phyloP scores from a whole-genome alignment of 2,797 vertebrate species.

The Pseudochirops corinnae region DNA sequence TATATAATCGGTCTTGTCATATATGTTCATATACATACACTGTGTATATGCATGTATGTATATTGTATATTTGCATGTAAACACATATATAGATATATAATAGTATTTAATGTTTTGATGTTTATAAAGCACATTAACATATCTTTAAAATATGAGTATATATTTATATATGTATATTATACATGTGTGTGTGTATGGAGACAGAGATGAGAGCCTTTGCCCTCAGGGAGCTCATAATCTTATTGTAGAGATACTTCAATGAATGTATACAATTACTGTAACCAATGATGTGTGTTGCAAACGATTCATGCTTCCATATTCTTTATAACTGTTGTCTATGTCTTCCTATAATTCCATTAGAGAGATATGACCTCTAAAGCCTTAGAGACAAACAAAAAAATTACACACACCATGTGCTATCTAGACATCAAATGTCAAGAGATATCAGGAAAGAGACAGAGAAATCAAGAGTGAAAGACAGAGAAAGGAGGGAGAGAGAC shows the following conservation, averaged over 20 bases:
- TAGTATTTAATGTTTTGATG: neutral
- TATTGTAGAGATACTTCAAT: neutral
- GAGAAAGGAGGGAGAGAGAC: neutral
- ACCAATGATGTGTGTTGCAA: neutral
- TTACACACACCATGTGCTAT: rapidly evolving
- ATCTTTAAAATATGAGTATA: neutral
- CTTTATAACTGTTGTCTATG: neutral
- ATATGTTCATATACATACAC: neutral
- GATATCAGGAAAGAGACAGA: neutral
- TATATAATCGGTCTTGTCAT: neutral
- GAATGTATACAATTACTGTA: neutral
- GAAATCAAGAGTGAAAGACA: neutral
- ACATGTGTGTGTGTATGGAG: neutral
- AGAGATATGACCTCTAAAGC: neutral
- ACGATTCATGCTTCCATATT: neutral
- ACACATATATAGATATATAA: neutral
- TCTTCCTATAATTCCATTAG: neutral
- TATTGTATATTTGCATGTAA: neutral
- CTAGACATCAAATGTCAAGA: neutral
- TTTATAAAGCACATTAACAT: neutral
- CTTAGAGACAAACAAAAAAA: neutral
- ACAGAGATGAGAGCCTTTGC: neutral
- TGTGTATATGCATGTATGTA: neutral
- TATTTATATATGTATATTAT: neutral
- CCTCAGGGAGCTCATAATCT: neutral